These are phyloP conservation scores for Aphelenchoides besseyi DNA, from an alignment of 1,140 invertebrate species.

Conservation along the genomic window DNA sequence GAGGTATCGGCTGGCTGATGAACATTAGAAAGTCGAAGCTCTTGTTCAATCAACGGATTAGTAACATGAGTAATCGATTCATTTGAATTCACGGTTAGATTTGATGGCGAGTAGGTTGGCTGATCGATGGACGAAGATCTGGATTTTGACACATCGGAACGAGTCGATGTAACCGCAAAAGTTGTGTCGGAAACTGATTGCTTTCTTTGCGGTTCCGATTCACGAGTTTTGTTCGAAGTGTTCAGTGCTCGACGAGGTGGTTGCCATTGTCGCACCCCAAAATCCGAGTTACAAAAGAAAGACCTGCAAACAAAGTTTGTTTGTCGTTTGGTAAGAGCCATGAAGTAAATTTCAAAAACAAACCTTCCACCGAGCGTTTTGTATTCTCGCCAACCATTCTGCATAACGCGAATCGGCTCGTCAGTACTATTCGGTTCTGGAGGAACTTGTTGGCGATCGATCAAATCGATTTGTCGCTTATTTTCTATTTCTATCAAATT, in stretches of 20 bases:
- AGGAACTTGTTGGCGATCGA: conserved; percentile 27
- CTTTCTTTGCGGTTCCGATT: background rate
- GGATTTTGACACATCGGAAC: background rate
- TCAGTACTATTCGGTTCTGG: conserved; percentile 17
- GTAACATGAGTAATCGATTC: background rate
- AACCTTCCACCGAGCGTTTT: conserved; percentile 50
- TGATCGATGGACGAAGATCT: conserved; percentile 4
- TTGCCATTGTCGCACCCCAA: conserved; percentile 46
- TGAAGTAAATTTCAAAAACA: conserved; percentile 1
- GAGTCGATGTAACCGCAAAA: background rate
- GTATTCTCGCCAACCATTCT: conserved; percentile 47
- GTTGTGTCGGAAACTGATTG: background rate
- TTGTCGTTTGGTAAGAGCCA: conserved; percentile 2
- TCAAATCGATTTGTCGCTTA: conserved; percentile 20
- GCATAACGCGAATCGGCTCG: conserved; percentile 20
- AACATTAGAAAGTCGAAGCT: background rate
- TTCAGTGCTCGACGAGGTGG: background rate
- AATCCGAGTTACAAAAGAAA: conserved; percentile 1
- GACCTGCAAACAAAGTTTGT: conserved; percentile 14
- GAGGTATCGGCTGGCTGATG: background rate
- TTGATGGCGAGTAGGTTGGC: background rate
- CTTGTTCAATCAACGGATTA: conserved; percentile 3
- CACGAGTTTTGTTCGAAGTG: background rate
- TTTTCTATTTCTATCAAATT: conserved; percentile 38
- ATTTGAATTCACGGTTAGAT: background rate